Conservation (phyloP, 2,797 vertebrate genomes). For the Nannoperca australis region DNA sequence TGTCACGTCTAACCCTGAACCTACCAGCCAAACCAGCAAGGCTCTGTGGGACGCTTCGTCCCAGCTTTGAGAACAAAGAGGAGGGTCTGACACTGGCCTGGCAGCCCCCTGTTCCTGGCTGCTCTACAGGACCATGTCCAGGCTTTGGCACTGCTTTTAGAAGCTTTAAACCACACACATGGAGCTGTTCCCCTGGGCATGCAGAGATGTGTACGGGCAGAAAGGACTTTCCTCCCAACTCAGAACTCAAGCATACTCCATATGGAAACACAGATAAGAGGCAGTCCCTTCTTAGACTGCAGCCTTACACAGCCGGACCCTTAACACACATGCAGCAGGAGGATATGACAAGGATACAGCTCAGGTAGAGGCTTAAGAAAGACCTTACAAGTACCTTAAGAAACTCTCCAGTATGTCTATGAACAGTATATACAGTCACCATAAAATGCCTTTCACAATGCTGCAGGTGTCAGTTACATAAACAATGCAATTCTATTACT, state of each 20-base stretch:
- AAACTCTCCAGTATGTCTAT: conserved; percentile 24
- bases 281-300: background rate
- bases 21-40: conserved; percentile 77
- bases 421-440: conserved; percentile 15
- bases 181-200: conserved; percentile 38
- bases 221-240: conserved; percentile 17
- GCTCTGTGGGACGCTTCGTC: conserved; percentile 75
- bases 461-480: conserved; percentile 48
- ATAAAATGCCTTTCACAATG: conserved; percentile 26
- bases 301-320: conserved; percentile 13
- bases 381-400: conserved; percentile 27
- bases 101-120: conserved; percentile 71
- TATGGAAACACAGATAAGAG: conserved; percentile 38
- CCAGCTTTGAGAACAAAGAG: conserved; percentile 76
- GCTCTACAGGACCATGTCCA: conserved; percentile 57
- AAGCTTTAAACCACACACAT: conserved; percentile 55
- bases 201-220: conserved; percentile 53
- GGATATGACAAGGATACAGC: conserved; percentile 23
- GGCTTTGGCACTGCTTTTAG: conserved; percentile 51
- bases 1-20: conserved; percentile 82
- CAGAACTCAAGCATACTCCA: conserved; percentile 29
- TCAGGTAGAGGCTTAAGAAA: conserved; percentile 39
- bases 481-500: conserved; percentile 49
- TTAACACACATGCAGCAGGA: conserved; percentile 11
- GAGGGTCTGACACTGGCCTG: conserved; percentile 76